phyloP scores from a whole-genome alignment of 2,797 vertebrate species.

The Pangasius sanitwongsei region DNA sequence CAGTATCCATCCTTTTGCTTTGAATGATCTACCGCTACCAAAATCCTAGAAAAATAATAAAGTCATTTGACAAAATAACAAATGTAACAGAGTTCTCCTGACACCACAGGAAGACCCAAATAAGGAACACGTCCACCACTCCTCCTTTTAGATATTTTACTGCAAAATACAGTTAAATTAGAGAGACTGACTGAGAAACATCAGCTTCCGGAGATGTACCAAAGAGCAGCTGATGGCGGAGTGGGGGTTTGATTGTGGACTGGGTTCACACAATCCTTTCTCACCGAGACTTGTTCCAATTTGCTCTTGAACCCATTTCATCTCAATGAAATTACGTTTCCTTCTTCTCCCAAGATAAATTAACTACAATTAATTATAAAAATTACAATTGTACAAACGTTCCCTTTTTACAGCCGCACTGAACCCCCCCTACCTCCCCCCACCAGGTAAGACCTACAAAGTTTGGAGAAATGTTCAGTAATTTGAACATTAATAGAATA shows the following conservation, averaged over 20 bases:
- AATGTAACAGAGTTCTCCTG: background rate
- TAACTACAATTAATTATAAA: background rate
- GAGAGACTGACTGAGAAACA: background rate
- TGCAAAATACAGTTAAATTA: background rate
- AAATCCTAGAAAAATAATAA: background rate
- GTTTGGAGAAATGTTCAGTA: background rate
- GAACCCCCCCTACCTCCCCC: too few species aligned
- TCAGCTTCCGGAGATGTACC: background rate
- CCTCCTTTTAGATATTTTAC: background rate
- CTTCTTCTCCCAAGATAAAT: background rate
- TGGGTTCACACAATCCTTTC: background rate
- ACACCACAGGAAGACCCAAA: background rate
- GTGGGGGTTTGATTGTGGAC: background rate
- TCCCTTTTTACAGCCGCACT: background rate
- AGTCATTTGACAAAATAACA: background rate
- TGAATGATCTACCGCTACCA: background rate
- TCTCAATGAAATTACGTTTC: background rate
- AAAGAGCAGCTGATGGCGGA: background rate
- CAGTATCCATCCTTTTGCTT: background rate
- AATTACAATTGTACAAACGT: background rate
- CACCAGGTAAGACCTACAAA: background rate
- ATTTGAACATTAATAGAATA: background rate
- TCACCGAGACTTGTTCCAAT: background rate
- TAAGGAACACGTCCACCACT: background rate
- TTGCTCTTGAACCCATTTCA: background rate